Conservation (phyloP, 2,888 invertebrate genomes). For the Eupeodes luniger region DNA sequence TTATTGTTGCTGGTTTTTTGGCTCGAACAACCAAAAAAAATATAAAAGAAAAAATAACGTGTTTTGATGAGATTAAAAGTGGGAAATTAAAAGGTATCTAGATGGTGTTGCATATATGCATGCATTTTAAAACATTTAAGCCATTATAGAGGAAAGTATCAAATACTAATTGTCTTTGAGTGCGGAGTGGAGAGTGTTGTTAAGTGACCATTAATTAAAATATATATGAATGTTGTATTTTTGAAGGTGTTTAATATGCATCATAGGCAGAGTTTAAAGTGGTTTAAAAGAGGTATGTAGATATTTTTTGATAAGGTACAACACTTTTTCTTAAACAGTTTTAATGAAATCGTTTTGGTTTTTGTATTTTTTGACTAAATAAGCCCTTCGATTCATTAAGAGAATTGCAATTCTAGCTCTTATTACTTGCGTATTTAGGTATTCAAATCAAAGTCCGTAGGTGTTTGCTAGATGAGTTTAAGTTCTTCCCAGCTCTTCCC, state of each 20-base stretch:
- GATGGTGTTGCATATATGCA: neutral
- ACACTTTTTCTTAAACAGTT: too few species aligned
- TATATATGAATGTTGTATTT: neutral
- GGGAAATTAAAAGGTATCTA: slow-evolving; percentile 29
- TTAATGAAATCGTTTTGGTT: too few species aligned
- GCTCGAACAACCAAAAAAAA: neutral
- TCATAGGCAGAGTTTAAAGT: neutral
- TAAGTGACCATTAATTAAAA: slow-evolving; percentile 24
- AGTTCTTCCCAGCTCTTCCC: too few species aligned
- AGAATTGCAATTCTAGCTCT: too few species aligned
- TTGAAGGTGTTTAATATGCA: neutral
- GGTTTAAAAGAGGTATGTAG: neutral
- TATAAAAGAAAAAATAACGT: slow-evolving; percentile 32
- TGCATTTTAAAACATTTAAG: neutral
- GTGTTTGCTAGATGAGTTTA: too few species aligned
- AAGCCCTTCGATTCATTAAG: too few species aligned
- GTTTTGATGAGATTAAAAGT: slow-evolving; percentile 48
- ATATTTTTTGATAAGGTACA: too few species aligned
- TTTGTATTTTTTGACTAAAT: too few species aligned
- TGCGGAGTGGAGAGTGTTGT: neutral
- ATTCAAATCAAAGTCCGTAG: too few species aligned
- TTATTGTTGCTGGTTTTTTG: neutral
- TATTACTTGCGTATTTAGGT: too few species aligned
- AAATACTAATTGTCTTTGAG: neutral
- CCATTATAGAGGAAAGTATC: slow-evolving; percentile 35